Percentiles rank a stretch among this genome's conserved stretches.
phyloP scores from a whole-genome alignment of 2,113 vertebrate species.

The Glaucidium brasilianum region DNA sequence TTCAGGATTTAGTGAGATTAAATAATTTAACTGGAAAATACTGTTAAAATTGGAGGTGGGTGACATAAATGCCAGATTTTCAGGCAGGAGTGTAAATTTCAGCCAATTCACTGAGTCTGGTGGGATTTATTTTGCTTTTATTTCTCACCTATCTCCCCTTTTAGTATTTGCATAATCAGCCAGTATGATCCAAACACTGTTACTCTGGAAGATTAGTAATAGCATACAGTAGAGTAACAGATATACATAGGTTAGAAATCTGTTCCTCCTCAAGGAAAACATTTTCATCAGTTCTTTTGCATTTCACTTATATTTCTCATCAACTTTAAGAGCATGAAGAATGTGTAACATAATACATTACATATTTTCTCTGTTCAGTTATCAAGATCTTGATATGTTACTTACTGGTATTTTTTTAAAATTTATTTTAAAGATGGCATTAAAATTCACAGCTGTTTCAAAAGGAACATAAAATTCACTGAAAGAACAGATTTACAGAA shows the following conservation, averaged over 20 bases:
- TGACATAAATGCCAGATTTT: neutral
- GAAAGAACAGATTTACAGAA: conserved; percentile 70
- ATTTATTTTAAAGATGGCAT: conserved; percentile 59
- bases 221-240: neutral
- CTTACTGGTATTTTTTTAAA: neutral
- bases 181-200: neutral
- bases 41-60: neutral
- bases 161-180: neutral
- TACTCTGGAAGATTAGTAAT: neutral
- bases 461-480: conserved; percentile 59
- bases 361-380: conserved; percentile 32
- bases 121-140: neutral
- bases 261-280: neutral
- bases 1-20: neutral
- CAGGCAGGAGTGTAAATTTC: neutral
- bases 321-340: conserved; percentile 38
- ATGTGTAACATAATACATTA: conserved; percentile 28
- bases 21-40: neutral
- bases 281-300: conserved; percentile 20
- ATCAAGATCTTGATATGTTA: conserved; percentile 44
- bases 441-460: conserved; percentile 70
- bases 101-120: neutral
- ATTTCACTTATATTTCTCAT: conserved; percentile 32
- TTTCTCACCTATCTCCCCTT: neutral
- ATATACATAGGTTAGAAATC: neutral